phyloP scores from a whole-genome alignment of 2,888 invertebrate species.

The Xestoiulus laeticollis region DNA sequence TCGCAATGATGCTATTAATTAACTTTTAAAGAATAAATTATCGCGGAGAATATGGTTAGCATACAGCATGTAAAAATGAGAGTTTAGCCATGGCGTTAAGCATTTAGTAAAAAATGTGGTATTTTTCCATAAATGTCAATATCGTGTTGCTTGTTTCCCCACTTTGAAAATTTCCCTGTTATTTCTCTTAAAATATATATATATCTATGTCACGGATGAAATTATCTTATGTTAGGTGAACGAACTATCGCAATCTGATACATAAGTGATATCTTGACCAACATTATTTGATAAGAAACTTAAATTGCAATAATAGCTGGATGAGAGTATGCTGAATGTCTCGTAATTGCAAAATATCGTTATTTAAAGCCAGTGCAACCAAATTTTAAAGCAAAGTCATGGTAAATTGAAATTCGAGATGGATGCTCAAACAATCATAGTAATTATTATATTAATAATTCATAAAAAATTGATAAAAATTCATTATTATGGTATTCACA shows the following conservation, averaged over 20 bases:
- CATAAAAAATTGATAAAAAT: too few species aligned
- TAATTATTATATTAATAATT: too few species aligned
- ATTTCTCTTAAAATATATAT: background rate
- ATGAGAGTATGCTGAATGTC: too few species aligned
- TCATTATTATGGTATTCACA: too few species aligned
- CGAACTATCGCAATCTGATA: background rate
- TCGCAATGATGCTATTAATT: background rate
- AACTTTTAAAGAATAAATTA: conserved; percentile 16
- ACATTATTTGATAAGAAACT: background rate
- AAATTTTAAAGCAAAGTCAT: too few species aligned
- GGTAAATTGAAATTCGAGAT: too few species aligned
- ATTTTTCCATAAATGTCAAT: background rate
- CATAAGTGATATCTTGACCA: too few species aligned
- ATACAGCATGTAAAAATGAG: background rate
- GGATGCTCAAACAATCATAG: too few species aligned
- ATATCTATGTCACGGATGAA: background rate
- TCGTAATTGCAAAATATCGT: too few species aligned
- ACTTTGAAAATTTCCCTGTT: background rate
- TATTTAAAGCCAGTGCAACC: too few species aligned
- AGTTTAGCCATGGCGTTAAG: conserved; percentile 6
- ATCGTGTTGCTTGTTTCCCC: background rate
- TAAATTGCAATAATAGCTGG: too few species aligned
- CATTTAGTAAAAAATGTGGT: background rate
- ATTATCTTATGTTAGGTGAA: background rate
- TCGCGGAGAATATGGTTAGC: background rate